These are phyloP conservation scores for Heliconius hermathena DNA, from an alignment of 1,140 invertebrate genomes.

Conservation along the genomic window DNA sequence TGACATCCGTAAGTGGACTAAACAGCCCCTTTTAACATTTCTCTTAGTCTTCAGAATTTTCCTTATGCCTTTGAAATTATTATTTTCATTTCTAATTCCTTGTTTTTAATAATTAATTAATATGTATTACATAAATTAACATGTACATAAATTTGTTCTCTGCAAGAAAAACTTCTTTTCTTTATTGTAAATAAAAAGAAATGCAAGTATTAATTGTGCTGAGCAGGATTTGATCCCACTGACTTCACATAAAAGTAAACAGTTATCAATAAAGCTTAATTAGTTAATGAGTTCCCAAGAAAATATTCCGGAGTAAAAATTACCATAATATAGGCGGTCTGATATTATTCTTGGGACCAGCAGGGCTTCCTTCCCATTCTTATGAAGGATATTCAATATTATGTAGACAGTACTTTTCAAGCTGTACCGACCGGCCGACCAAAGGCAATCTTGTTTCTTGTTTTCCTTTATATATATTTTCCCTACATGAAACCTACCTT, in stretches of 20 bases:
- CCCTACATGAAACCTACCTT: slow-evolving; percentile 23
- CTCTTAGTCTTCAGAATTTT: too few relatives aligned
- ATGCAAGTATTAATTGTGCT: neutral
- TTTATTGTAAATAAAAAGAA: too few relatives aligned
- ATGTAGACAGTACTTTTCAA: slow-evolving; percentile 17
- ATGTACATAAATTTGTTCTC: too few relatives aligned
- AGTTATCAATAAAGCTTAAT: neutral
- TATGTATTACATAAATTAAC: too few relatives aligned
- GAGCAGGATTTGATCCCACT: neutral
- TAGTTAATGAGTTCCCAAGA: neutral
- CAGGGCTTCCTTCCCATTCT: slow-evolving; percentile 6
- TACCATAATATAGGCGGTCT: neutral
- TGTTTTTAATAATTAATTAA: too few relatives aligned
- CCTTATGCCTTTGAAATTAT: neutral
- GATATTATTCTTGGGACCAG: neutral
- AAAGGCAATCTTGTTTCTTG: slow-evolving; percentile 35
- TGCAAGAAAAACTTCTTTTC: too few relatives aligned
- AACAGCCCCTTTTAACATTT: too few relatives aligned
- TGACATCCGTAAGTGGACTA: too few relatives aligned
- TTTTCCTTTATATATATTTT: slow-evolving; percentile 17
- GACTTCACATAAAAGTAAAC: neutral
- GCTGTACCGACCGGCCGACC: slow-evolving; percentile 19
- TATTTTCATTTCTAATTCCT: neutral
- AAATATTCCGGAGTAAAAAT: neutral
- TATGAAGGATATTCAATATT: slow-evolving; percentile 12